phyloP scores from a whole-genome alignment of 2,888 invertebrate species.

The Hypomecis atomaria region DNA sequence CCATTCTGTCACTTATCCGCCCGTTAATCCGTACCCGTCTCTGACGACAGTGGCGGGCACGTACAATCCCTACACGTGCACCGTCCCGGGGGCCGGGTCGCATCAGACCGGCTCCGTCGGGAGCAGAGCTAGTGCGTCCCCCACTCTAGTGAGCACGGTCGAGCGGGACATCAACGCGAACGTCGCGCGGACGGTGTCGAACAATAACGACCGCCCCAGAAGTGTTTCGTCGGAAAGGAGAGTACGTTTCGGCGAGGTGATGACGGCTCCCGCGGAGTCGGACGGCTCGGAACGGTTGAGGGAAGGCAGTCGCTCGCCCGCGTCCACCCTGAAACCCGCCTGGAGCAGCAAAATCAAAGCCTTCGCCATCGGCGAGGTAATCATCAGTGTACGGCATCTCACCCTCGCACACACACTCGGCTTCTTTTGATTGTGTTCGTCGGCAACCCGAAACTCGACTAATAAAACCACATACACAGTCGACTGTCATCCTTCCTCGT shows the following conservation, averaged over 20 bases:
- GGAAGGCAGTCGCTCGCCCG: constrained; percentile 71
- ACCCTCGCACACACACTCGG: constrained; percentile 73
- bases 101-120: constrained; percentile 56
- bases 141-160: constrained; percentile 62
- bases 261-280: constrained; percentile 69
- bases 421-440: constrained; percentile 84
- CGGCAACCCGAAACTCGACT: constrained; percentile 73
- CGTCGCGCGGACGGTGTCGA: constrained; percentile 61
- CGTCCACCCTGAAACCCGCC: constrained; percentile 75
- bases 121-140: constrained; percentile 58
- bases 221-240: constrained; percentile 79
- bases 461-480: constrained; percentile 59
- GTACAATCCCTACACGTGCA: constrained; percentile 77
- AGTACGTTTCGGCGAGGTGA: constrained; percentile 80
- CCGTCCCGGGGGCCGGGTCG: constrained; percentile 64
- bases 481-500: constrained; percentile 63
- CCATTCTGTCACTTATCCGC: constrained; percentile 78
- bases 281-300: constrained; percentile 68
- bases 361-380: constrained; percentile 85
- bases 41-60: constrained; percentile 80
- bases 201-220: constrained; percentile 64
- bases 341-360: constrained; percentile 83
- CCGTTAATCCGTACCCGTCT: constrained; percentile 76
- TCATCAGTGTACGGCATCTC: constrained; percentile 76
- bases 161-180: constrained; percentile 73